phyloP scores from a whole-genome alignment of 2,888 invertebrate species.

The Drosophila pullipes region DNA sequence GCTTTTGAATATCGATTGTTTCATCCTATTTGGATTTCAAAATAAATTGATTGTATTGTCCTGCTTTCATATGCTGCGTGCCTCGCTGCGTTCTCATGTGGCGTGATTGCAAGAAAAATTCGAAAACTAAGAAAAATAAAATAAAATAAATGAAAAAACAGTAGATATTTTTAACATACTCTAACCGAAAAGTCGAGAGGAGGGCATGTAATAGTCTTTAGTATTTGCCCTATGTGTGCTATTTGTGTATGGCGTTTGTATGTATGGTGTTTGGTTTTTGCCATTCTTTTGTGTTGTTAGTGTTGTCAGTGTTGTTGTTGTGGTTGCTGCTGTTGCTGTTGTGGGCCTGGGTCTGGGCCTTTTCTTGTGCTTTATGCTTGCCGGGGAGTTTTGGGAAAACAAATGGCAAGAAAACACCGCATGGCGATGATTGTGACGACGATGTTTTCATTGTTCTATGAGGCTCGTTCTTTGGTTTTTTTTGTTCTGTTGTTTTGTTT shows the following conservation, averaged over 20 bases:
- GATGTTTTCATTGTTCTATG: constrained; percentile 79
- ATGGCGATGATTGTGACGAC: constrained; percentile 81
- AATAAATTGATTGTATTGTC: constrained; percentile 20
- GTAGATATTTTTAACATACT: constrained; percentile 23
- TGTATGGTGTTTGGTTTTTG: constrained; percentile 12
- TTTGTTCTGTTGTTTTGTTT: neutral
- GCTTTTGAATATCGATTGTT: neutral
- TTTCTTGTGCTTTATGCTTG: constrained; percentile 51
- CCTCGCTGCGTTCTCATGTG: constrained; percentile 33
- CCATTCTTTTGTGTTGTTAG: constrained; percentile 43
- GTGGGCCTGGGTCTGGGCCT: constrained; percentile 11
- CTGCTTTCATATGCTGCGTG: constrained; percentile 17
- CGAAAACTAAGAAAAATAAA: neutral
- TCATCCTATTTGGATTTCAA: neutral
- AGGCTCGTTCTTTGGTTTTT: constrained; percentile 42
- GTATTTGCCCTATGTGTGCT: constrained; percentile 43
- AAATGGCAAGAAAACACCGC: constrained; percentile 79
- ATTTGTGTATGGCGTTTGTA: constrained; percentile 26
- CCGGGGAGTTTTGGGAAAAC: constrained; percentile 58
- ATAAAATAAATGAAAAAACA: neutral
- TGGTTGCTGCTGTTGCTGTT: constrained; percentile 14
- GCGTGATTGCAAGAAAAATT: constrained; percentile 18
- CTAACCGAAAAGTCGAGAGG: constrained; percentile 4
- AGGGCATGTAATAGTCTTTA: constrained; percentile 47
- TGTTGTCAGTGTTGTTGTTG: constrained; percentile 25